Evolutionary conservation across 2,113 vertebrate genomes (phyloP).

Genomic region (Nycticebus coucang): DNA sequence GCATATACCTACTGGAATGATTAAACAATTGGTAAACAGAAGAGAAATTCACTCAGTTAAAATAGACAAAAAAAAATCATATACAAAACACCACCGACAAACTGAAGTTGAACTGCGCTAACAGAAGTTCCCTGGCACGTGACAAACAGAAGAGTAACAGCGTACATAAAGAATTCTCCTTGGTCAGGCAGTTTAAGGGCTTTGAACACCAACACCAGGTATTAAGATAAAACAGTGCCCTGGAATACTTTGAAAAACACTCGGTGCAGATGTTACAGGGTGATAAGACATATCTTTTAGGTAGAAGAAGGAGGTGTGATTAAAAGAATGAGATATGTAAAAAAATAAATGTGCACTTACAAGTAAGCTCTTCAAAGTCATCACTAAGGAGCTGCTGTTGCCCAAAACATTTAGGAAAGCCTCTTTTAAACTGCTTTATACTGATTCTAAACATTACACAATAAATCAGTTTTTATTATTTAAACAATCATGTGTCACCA

Average conservation of each 20-base stretch:
- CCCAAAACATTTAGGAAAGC: background rate
- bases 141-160: background rate
- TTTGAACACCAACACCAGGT: background rate
- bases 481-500: background rate
- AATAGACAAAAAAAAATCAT: background rate
- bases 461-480: conserved; percentile 39
- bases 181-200: background rate
- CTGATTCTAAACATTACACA: background rate
- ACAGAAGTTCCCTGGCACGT: background rate
- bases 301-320: background rate
- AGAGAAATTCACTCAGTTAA: conserved; percentile 35
- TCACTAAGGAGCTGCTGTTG: background rate
- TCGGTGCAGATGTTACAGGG: background rate
- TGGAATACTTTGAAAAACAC: conserved; percentile 16
- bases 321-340: conserved; percentile 13
- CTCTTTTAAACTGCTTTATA: background rate
- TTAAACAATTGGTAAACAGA: conserved; percentile 47
- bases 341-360: background rate
- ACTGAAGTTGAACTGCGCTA: background rate
- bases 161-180: background rate
- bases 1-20: background rate
- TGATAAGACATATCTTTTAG: background rate
- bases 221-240: conserved; percentile 24
- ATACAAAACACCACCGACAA: background rate
- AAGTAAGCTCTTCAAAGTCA: background rate